These are phyloP conservation scores for Eleutherodactylus coqui DNA, from an alignment of 2,797 vertebrate species.

Conservation along the genomic window DNA sequence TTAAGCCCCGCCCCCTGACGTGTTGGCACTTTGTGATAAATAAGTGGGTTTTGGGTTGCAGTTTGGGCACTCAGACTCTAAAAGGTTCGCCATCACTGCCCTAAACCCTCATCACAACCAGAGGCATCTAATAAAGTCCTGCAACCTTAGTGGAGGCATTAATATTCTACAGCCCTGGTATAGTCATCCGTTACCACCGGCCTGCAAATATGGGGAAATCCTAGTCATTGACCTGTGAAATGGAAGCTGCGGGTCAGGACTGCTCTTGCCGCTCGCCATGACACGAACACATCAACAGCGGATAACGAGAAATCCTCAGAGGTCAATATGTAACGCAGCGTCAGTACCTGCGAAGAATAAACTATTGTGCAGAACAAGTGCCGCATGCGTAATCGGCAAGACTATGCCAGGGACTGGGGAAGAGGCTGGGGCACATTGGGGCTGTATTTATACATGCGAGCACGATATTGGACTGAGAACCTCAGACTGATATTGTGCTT, in stretches of 20 bases:
- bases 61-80: too few species aligned
- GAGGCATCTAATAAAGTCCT: neutral
- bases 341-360: neutral
- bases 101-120: neutral
- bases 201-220: neutral
- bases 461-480: too few species aligned
- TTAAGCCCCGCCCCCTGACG: too few species aligned
- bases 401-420: neutral
- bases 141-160: neutral
- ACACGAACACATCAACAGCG: neutral
- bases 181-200: neutral
- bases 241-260: neutral
- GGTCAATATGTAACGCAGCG: neutral
- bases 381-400: neutral
- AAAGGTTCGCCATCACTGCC: too few species aligned
- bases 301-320: neutral
- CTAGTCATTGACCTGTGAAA: conserved; percentile 35
- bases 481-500: too few species aligned
- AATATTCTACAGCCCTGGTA: neutral
- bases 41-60: too few species aligned
- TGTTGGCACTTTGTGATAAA: too few species aligned
- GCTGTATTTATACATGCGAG: too few species aligned
- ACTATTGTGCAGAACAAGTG: neutral
- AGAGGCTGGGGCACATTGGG: neutral
- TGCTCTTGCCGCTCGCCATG: neutral